A percentile compares a stretch with the other conserved stretches of the same genome.
phyloP scores from a whole-genome alignment of 1,140 invertebrate species.

The Drosophila santomea region DNA sequence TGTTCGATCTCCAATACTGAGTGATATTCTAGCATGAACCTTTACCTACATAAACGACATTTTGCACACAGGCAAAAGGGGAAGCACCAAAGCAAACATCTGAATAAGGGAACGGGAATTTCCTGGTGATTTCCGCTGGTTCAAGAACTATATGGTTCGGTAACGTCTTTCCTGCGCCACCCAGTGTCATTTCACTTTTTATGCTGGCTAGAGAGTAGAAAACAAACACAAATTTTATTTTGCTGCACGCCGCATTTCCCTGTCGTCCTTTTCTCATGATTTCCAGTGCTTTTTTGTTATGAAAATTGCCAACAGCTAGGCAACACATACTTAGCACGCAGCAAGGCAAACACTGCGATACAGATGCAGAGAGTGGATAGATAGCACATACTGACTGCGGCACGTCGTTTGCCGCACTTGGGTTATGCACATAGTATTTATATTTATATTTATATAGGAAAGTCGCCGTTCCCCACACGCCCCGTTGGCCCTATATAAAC shows the following conservation, averaged over 20 bases:
- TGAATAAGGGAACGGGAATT: constrained; percentile 38
- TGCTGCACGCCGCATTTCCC: constrained; percentile 31
- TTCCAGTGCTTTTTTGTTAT: constrained; percentile 30
- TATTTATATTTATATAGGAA: constrained; percentile 81
- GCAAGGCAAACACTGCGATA: constrained; percentile 10
- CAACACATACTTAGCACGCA: constrained; percentile 76
- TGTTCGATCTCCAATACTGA: constrained; percentile 4
- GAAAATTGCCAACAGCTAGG: constrained; percentile 76
- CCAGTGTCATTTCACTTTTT: constrained; percentile 58
- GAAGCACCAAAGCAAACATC: constrained; percentile 37
- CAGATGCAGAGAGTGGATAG: constrained; percentile 16
- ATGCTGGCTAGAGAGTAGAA: constrained; percentile 54
- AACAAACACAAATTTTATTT: constrained; percentile 72
- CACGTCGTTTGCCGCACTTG: constrained; percentile 60
- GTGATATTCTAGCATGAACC: constrained; percentile 32
- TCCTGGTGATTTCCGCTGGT: constrained; percentile 32
- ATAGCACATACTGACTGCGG: constrained; percentile 25
- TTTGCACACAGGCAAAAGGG: constrained; percentile 8
- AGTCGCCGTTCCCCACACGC: constrained; percentile 35
- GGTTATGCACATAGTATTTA: constrained; percentile 80
- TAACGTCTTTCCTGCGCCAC: constrained; percentile 40
- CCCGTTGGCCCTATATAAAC: constrained; percentile 62
- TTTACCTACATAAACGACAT: constrained; percentile 32
- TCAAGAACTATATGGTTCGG: constrained; percentile 12
- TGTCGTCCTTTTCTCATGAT: constrained; percentile 6